Conservation (phyloP, 2,888 invertebrate genomes). For the Odontothrips loti region DNA sequence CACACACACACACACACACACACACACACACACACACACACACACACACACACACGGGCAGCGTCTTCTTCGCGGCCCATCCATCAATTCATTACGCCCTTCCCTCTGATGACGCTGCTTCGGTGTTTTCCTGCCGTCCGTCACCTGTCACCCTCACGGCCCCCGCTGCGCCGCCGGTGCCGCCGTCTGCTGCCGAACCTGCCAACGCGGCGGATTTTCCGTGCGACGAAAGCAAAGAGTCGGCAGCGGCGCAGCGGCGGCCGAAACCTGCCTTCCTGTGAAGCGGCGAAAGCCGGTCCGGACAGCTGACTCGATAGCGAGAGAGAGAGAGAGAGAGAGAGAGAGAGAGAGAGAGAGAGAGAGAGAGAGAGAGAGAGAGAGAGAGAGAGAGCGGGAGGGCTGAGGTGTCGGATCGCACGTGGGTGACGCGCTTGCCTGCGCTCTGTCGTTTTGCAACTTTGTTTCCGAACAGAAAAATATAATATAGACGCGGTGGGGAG, state of each 20-base stretch:
- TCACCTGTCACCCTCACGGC: not conserved
- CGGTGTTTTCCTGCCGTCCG: not conserved
- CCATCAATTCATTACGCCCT: conserved; percentile 12
- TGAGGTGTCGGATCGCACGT: no score
- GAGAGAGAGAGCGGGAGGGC: not conserved
- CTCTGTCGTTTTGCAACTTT: no score
- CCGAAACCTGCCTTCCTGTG: no score
- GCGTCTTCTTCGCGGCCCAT: not conserved
- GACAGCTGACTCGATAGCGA: not conserved
- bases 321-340: not conserved
- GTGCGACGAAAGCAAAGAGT: not conserved
- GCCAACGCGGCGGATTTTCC: not conserved
- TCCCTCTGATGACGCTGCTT: not conserved
- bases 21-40: no score
- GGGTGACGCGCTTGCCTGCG: no score
- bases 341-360: no score
- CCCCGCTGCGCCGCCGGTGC: not conserved
- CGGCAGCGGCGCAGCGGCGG: no score
- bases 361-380: not conserved
- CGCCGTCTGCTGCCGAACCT: not conserved
- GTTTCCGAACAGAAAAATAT: no score
- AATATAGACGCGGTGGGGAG: no score
- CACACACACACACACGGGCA: no score
- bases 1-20: no score
- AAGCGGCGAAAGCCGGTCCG: no score